Evolutionary conservation across 92 coral and sea anemone genomes (phyloP).

Genomic region (Siderastrea siderea): DNA sequence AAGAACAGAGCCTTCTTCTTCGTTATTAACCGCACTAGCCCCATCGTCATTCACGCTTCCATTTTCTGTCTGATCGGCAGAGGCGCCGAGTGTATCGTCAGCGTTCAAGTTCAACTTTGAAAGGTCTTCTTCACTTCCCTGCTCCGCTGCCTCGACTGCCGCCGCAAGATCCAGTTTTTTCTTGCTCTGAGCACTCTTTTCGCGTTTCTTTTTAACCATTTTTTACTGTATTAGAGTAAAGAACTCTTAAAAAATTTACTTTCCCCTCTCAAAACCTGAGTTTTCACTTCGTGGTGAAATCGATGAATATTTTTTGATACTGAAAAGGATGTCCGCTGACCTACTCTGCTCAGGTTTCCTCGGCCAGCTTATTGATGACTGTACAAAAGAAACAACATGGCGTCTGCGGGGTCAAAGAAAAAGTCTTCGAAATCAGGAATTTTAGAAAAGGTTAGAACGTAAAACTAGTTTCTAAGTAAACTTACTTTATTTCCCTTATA

Average conservation of each 20-base stretch:
- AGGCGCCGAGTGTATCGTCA: conserved; percentile 13
- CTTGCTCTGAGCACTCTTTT: conserved; percentile 75
- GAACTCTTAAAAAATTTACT: not conserved
- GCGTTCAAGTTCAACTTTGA: conserved; percentile 48
- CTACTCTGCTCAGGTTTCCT: conserved; percentile 11
- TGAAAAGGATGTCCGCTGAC: conserved; percentile 30
- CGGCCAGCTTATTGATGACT: conserved; percentile 43
- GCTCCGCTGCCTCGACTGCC: conserved; percentile 97
- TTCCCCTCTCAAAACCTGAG: not conserved
- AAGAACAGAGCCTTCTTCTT: conserved; percentile 40
- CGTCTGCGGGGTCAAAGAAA: conserved; percentile 78
- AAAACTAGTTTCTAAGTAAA: not conserved
- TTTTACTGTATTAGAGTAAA: not conserved
- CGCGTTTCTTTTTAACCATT: conserved; percentile 81
- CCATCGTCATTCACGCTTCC: conserved; percentile 15
- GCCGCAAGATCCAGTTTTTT: conserved; percentile 95
- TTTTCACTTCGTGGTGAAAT: not conserved
- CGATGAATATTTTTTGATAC: not conserved
- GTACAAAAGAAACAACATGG: conserved; percentile 74
- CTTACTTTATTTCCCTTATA: not conserved
- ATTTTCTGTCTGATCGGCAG: conserved; percentile 26
- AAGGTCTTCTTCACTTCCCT: conserved; percentile 67
- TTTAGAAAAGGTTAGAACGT: conserved; percentile 61
- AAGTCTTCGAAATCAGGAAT: conserved; percentile 66
- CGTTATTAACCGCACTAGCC: conserved; percentile 55